Conservation (phyloP, 2,113 vertebrate genomes). For the Acrocephalus kingi region DNA sequence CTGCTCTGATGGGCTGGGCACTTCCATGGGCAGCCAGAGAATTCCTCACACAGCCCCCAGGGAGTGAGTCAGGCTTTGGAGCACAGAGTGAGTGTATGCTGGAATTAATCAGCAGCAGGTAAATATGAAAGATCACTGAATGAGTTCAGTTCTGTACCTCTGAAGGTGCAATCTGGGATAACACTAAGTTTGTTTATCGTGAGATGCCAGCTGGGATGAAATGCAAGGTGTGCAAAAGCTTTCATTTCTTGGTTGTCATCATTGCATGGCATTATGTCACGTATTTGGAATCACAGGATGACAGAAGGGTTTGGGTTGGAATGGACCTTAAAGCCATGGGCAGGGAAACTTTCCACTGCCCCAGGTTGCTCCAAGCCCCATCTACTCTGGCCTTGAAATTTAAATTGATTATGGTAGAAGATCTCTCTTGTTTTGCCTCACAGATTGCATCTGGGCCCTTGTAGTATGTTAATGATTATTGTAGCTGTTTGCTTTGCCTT, state of each 20-base stretch:
- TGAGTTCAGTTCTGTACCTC: neutral
- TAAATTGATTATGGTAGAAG: neutral
- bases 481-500: constrained; percentile 17
- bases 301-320: neutral
- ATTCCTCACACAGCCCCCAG: rapidly evolving
- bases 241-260: too few species aligned
- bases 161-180: neutral
- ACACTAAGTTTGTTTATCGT: neutral
- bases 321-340: neutral
- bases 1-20: neutral
- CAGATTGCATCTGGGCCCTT: neutral
- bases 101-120: rapidly evolving
- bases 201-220: neutral
- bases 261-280: neutral
- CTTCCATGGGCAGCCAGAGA: rapidly evolving
- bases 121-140: too few species aligned
- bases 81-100: rapidly evolving
- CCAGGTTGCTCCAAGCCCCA: neutral
- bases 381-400: neutral
- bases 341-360: neutral
- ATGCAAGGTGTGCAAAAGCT: neutral
- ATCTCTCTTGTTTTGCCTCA: neutral
- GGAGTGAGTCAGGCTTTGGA: neutral
- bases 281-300: neutral
- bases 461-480: constrained; percentile 12